Percentiles rank a stretch among this genome's conserved stretches.
Evolutionary conservation across 1,140 invertebrate species (phyloP).

Genomic region (Triops cancriformis): DNA sequence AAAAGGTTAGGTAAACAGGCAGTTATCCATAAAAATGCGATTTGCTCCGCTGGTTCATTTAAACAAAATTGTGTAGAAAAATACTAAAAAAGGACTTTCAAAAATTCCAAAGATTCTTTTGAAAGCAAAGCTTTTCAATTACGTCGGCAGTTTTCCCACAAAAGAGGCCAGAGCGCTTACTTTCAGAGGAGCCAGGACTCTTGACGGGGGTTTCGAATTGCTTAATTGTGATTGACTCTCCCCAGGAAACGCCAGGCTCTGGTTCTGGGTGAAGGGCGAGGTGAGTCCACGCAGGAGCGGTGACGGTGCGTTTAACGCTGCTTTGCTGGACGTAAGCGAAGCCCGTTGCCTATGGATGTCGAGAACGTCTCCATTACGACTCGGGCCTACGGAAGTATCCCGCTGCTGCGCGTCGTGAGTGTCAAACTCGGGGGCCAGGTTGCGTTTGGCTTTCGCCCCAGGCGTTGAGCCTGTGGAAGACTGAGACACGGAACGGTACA

Average conservation of each 20-base stretch:
- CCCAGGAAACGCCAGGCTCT: neutral
- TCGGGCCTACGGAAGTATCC: neutral
- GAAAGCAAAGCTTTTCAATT: neutral
- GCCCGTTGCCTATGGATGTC: constrained; percentile 4
- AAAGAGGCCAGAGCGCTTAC: neutral
- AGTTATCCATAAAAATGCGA: too few species aligned
- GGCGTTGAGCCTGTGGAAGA: neutral
- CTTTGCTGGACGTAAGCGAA: neutral
- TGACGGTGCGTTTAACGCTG: constrained; percentile 3
- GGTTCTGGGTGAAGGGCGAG: neutral
- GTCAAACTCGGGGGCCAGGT: neutral
- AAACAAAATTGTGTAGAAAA: too few species aligned
- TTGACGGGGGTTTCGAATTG: neutral
- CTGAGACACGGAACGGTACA: constrained; percentile 1
- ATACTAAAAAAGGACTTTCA: too few species aligned
- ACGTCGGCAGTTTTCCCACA: neutral
- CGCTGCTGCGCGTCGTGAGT: neutral
- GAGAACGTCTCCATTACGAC: neutral
- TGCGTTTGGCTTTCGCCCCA: neutral
- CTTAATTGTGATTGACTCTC: neutral
- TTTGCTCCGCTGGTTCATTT: too few species aligned
- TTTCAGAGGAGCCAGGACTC: neutral
- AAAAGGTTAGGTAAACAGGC: too few species aligned
- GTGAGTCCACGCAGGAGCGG: neutral
- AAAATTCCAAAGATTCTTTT: neutral